Percentiles rank a stretch among this genome's conserved stretches.
Evolutionary conservation across 2,797 vertebrate genomes (phyloP).

Genomic region (Gymnoscopelus braueri): DNA sequence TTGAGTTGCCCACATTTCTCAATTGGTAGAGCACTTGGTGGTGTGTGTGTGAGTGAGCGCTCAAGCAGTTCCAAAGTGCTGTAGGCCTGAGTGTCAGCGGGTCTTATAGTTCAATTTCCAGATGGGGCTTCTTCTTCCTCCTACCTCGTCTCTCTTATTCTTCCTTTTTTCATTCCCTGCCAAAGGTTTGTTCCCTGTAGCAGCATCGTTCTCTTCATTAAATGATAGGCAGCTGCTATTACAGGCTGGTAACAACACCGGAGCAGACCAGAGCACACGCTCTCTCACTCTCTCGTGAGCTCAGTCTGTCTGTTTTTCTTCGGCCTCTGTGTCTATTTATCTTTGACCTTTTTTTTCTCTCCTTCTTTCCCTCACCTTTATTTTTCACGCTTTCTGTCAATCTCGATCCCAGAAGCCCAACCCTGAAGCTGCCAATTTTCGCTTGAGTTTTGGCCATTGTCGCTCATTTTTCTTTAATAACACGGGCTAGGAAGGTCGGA

Average conservation of each 20-base stretch:
- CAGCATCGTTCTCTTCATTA: constrained; percentile 46
- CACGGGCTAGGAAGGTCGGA: too few species aligned
- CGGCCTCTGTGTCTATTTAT: constrained; percentile 1
- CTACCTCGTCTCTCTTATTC: constrained; percentile 8
- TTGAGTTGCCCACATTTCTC: too few species aligned
- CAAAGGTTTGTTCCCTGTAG: constrained; percentile 11
- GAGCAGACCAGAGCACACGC: constrained; percentile 16
- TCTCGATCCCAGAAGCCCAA: too few species aligned
- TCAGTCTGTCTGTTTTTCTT: neutral
- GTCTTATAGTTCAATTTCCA: constrained; percentile 47
- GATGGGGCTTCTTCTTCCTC: constrained; percentile 40
- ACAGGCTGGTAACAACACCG: constrained; percentile 46
- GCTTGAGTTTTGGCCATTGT: too few species aligned
- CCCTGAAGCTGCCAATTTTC: too few species aligned
- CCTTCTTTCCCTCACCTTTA: neutral
- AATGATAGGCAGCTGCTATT: constrained; percentile 48
- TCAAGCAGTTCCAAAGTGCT: constrained; percentile 41
- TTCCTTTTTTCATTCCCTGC: constrained; percentile 18
- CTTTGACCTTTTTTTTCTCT: neutral
- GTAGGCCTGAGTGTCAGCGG: constrained; percentile 38
- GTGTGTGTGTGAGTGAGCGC: constrained; percentile 42
- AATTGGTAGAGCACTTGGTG: constrained; percentile 24
- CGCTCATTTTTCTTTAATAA: too few species aligned
- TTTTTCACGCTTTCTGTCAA: neutral
- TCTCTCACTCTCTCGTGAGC: neutral